These are phyloP conservation scores for Vireo griseus DNA, from an alignment of 2,797 vertebrate species.

Conservation along the genomic window DNA sequence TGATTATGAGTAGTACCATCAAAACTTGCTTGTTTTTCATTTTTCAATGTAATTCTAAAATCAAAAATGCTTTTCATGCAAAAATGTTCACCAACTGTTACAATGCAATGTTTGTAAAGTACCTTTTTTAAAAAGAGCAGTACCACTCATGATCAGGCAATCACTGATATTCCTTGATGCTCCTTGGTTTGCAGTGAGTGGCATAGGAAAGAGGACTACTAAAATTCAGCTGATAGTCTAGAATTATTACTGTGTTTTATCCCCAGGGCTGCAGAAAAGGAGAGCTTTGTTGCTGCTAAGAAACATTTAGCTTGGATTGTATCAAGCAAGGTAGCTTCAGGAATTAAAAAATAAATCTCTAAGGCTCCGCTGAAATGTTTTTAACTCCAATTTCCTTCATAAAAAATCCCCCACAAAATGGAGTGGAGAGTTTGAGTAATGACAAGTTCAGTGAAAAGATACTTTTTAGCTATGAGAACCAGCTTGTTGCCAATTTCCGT, in stretches of 20 bases:
- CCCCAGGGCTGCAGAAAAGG: background rate
- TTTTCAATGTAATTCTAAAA: background rate
- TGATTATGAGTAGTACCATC: background rate
- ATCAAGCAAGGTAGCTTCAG: background rate
- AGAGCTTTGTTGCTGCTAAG: background rate
- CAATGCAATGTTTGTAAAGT: background rate
- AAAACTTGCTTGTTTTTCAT: background rate
- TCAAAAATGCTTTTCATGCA: background rate
- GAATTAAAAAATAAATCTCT: constrained; percentile 11
- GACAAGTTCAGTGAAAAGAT: background rate
- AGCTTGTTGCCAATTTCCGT: constrained; percentile 69
- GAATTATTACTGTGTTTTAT: background rate
- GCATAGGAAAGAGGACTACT: background rate
- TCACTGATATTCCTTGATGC: background rate
- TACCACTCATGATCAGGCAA: background rate
- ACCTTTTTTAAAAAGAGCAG: background rate
- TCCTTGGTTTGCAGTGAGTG: background rate
- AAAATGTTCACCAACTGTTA: background rate
- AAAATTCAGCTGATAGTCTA: background rate
- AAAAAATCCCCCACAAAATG: background rate
- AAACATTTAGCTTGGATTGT: background rate
- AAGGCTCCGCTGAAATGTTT: background rate
- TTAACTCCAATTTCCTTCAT: background rate
- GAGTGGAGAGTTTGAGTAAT: background rate
- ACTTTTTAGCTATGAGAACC: constrained; percentile 42